These are phyloP conservation scores for Athene cunicularia DNA, from an alignment of 2,113 vertebrate species.

Conservation along the genomic window DNA sequence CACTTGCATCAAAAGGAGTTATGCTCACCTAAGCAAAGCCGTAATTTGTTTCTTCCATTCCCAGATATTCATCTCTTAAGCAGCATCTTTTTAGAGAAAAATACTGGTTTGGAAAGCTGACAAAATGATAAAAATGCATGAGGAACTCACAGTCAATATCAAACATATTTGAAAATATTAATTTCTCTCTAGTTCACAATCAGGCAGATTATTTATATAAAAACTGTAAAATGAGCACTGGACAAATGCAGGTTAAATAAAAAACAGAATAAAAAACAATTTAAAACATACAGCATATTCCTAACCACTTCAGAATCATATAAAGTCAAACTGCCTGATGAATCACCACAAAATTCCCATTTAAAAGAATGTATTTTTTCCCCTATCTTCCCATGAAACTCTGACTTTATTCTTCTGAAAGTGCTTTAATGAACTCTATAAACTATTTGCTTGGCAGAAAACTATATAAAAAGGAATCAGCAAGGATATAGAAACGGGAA, in stretches of 20 bases:
- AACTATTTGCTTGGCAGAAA: background rate
- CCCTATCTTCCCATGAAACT: background rate
- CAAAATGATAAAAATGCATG: conserved; percentile 46
- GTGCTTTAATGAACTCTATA: conserved; percentile 11
- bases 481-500: background rate
- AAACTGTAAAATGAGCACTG: conserved; percentile 50
- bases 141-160: conserved; percentile 11
- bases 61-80: background rate
- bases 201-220: conserved; percentile 48
- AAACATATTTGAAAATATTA: conserved; percentile 52
- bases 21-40: background rate
- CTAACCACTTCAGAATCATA: conserved; percentile 37
- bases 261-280: background rate
- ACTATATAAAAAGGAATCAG: background rate
- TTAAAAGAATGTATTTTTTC: conserved; percentile 13
- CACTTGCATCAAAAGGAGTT: background rate
- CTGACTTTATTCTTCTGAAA: conserved; percentile 29
- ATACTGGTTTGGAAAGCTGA: conserved; percentile 13
- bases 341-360: conserved; percentile 23
- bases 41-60: background rate
- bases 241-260: conserved; percentile 47
- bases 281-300: background rate
- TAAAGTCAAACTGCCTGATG: background rate
- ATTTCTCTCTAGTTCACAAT: conserved; percentile 29
- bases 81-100: conserved; percentile 31